Conservation (phyloP, 1,140 invertebrate genomes). For the Coptotermes formosanus region DNA sequence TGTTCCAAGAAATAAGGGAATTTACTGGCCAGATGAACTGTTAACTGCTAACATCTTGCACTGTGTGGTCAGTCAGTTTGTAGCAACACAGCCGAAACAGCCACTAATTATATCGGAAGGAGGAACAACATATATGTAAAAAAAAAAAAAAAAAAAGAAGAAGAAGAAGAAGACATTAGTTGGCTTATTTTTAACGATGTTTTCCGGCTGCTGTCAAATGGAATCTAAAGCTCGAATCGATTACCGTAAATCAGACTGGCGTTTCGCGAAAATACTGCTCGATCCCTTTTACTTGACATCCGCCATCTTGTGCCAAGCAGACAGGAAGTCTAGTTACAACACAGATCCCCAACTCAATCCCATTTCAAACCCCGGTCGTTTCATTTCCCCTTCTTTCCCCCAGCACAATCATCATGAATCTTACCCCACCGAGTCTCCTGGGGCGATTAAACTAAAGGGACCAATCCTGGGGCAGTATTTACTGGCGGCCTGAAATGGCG, state of each 20-base stretch:
- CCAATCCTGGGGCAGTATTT: slow-evolving; percentile 32
- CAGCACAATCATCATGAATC: slow-evolving; percentile 1
- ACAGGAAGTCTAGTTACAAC: background rate
- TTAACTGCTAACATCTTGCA: too few species aligned
- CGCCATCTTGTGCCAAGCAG: background rate
- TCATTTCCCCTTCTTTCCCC: background rate
- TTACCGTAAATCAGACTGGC: background rate
- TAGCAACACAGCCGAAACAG: too few species aligned
- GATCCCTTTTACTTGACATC: background rate
- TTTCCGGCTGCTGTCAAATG: too few species aligned
- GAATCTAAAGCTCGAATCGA: background rate
- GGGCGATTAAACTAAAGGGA: slow-evolving; percentile 32
- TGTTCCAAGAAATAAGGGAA: too few species aligned
- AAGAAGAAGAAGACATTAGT: too few species aligned
- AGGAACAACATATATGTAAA: too few species aligned
- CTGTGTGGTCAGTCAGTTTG: too few species aligned
- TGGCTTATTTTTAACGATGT: too few species aligned
- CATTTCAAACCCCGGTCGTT: background rate
- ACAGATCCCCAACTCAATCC: background rate
- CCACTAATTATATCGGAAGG: too few species aligned
- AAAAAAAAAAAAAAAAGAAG: too few species aligned
- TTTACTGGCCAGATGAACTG: too few species aligned
- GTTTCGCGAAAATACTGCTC: background rate
- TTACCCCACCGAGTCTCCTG: slow-evolving; percentile 1
- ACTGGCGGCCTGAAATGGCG: slow-evolving; percentile 22